phyloP scores from a whole-genome alignment of 1,140 invertebrate genomes.

The Drosophila yakuba region DNA sequence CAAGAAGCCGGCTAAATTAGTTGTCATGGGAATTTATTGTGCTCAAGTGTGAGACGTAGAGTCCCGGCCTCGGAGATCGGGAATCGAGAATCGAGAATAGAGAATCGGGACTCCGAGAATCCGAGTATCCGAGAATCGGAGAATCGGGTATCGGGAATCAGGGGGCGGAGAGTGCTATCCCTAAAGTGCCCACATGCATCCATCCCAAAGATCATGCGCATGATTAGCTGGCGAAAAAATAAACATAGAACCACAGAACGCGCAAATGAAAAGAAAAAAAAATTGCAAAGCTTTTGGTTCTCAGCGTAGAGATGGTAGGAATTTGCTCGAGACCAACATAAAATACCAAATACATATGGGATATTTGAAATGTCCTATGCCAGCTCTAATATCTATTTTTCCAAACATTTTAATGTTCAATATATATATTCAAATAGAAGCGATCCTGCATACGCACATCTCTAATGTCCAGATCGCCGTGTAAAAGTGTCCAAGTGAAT shows the following conservation, averaged over 20 bases:
- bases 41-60: slow-evolving; percentile 51
- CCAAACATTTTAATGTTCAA: not conserved
- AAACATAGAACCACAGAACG: not conserved
- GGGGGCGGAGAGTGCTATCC: slow-evolving; percentile 19
- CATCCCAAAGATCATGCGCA: slow-evolving; percentile 67
- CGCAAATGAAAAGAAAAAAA: slow-evolving; percentile 16
- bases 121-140: not conserved
- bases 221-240: slow-evolving; percentile 59
- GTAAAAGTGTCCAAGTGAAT: slow-evolving; percentile 23
- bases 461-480: slow-evolving; percentile 4
- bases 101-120: slow-evolving; percentile 13
- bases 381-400: too few species aligned
- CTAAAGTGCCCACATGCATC: slow-evolving; percentile 55
- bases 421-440: not conserved
- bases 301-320: slow-evolving; percentile 23
- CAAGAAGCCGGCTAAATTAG: slow-evolving; percentile 73
- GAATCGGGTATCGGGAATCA: not conserved
- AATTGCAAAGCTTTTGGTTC: slow-evolving; percentile 17
- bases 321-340: not conserved
- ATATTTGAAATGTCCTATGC: not conserved
- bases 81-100: not conserved
- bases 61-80: not conserved
- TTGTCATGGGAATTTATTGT: slow-evolving; percentile 83
- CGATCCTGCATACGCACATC: not conserved
- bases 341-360: not conserved